Conservation (phyloP, 2,113 vertebrate genomes). For the Emydura subglobosa region DNA sequence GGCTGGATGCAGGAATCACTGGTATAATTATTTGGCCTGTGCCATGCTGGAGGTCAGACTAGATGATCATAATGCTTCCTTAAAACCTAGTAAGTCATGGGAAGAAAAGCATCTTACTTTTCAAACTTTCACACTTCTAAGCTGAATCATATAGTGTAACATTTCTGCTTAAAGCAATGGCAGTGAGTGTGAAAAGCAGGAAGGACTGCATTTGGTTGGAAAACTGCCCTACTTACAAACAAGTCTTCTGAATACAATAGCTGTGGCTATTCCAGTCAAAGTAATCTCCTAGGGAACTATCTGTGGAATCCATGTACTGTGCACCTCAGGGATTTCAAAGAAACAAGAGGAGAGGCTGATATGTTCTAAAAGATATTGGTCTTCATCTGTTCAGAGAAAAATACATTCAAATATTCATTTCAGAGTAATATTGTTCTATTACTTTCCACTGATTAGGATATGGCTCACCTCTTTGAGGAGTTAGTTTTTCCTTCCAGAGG, state of each 20-base stretch:
- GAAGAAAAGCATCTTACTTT: not conserved
- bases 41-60: not conserved
- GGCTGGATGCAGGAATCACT: not conserved
- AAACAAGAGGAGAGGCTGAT: not conserved
- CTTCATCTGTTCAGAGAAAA: not conserved
- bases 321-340: rapidly evolving
- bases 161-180: not conserved
- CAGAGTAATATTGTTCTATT: not conserved
- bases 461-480: not conserved
- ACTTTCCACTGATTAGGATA: rapidly evolving
- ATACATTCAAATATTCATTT: not conserved
- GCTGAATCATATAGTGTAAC: rapidly evolving
- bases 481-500: not conserved
- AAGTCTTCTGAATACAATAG: not conserved
- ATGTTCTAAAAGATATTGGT: not conserved
- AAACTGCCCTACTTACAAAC: not conserved
- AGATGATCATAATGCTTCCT: rapidly evolving
- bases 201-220: not conserved
- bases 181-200: not conserved
- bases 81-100: not conserved
- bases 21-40: not conserved
- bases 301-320: rapidly evolving
- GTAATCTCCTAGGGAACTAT: not conserved
- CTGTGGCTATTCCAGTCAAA: not conserved
- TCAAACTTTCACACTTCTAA: not conserved